These are phyloP conservation scores for Danio choprae DNA, from an alignment of 2,797 vertebrate genomes.

Conservation along the genomic window DNA sequence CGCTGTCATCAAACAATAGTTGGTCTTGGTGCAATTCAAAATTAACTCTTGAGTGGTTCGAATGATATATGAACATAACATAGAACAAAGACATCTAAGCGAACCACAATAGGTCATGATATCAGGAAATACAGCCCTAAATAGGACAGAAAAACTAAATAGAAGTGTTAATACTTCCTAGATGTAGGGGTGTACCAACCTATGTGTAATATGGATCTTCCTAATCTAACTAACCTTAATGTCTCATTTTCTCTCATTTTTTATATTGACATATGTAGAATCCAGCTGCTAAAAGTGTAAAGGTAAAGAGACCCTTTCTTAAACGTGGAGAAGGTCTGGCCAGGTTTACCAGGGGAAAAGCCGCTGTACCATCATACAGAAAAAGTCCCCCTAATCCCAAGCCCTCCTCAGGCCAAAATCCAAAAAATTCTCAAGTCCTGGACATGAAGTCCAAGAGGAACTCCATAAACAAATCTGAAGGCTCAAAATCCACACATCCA, in stretches of 20 bases:
- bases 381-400: constrained; percentile 46
- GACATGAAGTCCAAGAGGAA: constrained; percentile 62
- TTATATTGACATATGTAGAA: constrained; percentile 33
- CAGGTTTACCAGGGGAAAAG: constrained; percentile 82
- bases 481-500: constrained; percentile 67
- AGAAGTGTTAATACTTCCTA: not conserved
- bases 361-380: constrained; percentile 64
- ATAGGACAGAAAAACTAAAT: too few species aligned
- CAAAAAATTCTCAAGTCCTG: constrained; percentile 28
- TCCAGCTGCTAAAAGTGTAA: constrained; percentile 38
- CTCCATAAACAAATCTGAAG: constrained; percentile 60
- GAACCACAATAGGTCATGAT: too few species aligned
- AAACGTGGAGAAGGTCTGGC: constrained; percentile 89
- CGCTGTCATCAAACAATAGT: too few species aligned
- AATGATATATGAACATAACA: too few species aligned
- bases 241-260: constrained; percentile 1
- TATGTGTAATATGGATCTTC: not conserved
- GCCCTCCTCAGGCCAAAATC: constrained; percentile 29
- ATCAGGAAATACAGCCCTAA: too few species aligned
- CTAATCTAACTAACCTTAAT: not conserved
- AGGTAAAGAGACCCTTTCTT: constrained; percentile 85
- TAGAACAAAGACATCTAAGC: too few species aligned
- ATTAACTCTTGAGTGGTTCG: too few species aligned
- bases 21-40: too few species aligned
- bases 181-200: too few species aligned